Evolutionary conservation across 2,113 vertebrate species (phyloP).

Genomic region (Lanius collurio): DNA sequence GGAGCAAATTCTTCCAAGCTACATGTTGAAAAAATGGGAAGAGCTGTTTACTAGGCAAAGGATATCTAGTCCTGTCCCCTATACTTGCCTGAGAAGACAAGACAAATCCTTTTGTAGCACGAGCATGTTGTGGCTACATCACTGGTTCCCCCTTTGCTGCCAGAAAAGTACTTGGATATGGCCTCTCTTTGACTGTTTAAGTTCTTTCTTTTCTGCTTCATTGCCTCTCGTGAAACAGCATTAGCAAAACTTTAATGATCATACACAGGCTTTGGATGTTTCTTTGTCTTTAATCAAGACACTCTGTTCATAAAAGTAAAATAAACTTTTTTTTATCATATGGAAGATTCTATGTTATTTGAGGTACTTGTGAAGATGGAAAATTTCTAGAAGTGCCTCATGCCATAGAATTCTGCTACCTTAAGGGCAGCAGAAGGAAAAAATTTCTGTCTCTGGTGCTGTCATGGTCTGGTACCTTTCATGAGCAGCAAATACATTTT

Average conservation of each 20-base stretch:
- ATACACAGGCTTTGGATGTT: neutral
- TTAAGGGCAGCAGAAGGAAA: neutral
- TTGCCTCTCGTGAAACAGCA: neutral
- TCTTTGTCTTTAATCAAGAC: neutral
- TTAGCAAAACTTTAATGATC: neutral
- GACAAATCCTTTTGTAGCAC: neutral
- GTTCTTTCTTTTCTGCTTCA: neutral
- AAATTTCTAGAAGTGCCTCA: neutral
- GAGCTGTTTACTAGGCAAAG: neutral
- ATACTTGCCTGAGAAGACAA: neutral
- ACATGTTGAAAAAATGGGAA: neutral
- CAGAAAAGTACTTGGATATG: neutral
- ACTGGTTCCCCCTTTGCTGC: neutral
- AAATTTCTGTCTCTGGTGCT: conserved; percentile 1
- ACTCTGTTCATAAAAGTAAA: neutral
- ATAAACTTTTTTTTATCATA: neutral
- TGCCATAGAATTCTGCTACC: neutral
- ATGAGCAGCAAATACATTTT: neutral
- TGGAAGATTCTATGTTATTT: neutral
- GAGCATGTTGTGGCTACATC: neutral
- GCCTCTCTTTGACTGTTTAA: neutral
- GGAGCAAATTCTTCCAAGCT: neutral
- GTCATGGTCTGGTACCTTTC: neutral
- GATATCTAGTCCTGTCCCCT: neutral
- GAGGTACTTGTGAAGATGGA: neutral